A percentile compares a stretch with the other conserved stretches of the same genome.
These are phyloP conservation scores for Zoanthus sansibaricus DNA, from an alignment of 92 coral and sea anemone species.

Conservation along the genomic window DNA sequence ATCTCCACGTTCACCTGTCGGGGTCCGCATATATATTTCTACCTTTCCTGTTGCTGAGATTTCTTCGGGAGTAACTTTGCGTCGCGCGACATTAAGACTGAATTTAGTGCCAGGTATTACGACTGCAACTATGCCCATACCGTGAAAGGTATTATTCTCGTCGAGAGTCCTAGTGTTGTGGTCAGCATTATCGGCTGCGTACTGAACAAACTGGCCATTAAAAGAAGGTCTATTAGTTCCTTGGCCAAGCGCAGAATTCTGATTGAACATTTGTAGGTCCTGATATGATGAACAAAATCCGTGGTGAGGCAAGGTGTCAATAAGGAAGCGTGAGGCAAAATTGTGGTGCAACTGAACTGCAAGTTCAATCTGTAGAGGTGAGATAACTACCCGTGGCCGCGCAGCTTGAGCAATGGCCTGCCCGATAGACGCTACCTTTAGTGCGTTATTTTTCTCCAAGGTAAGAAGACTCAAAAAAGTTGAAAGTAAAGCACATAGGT, in stretches of 20 bases:
- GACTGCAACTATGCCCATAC: slow-evolving; percentile 69
- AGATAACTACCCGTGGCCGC: slow-evolving; percentile 33
- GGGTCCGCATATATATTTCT: slow-evolving; percentile 34
- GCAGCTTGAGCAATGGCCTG: slow-evolving; percentile 38
- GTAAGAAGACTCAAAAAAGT: slow-evolving; percentile 1
- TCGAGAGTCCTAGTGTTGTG: slow-evolving; percentile 63
- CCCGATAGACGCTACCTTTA: slow-evolving; percentile 42
- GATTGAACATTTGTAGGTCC: slow-evolving; percentile 50
- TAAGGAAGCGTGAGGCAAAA: slow-evolving; percentile 40
- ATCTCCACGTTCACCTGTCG: no score
- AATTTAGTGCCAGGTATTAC: slow-evolving; percentile 59
- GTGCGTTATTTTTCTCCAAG: slow-evolving; percentile 10
- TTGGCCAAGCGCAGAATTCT: slow-evolving; percentile 56
- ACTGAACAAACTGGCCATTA: slow-evolving; percentile 55
- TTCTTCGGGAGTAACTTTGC: slow-evolving; percentile 31
- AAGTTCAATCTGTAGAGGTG: slow-evolving; percentile 42
- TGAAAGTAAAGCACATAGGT: slow-evolving; percentile 3
- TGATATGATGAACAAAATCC: background rate
- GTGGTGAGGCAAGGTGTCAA: slow-evolving; percentile 16
- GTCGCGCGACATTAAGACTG: slow-evolving; percentile 39
- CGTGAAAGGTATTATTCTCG: slow-evolving; percentile 63
- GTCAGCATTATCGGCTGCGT: slow-evolving; percentile 70
- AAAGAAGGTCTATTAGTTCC: slow-evolving; percentile 53
- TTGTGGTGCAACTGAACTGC: slow-evolving; percentile 48
- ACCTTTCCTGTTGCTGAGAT: slow-evolving; percentile 39